phyloP scores from a whole-genome alignment of 2,888 invertebrate species.

The Drosophila neonasuta region DNA sequence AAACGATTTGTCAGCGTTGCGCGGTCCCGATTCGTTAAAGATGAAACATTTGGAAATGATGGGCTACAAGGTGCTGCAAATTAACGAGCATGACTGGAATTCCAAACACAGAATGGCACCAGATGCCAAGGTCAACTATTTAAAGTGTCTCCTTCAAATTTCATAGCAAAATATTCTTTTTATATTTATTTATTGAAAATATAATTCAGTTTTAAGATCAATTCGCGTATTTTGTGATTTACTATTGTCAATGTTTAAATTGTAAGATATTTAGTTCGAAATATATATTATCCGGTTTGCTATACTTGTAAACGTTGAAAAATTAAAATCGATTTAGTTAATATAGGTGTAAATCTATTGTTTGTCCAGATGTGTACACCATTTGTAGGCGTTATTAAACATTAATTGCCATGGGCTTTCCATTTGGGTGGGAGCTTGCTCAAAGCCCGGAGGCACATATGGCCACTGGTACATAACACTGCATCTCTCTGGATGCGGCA shows the following conservation, averaged over 20 bases:
- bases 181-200: background rate
- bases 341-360: background rate
- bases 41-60: constrained; percentile 86
- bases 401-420: constrained; percentile 95
- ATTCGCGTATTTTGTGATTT: background rate
- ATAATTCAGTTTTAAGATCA: constrained; percentile 11
- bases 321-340: background rate
- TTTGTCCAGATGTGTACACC: constrained; percentile 82
- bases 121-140: constrained; percentile 83
- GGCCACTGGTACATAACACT: constrained; percentile 96
- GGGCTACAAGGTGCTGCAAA: constrained; percentile 84
- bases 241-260: constrained; percentile 3
- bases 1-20: constrained; percentile 83
- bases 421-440: constrained; percentile 78
- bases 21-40: constrained; percentile 83
- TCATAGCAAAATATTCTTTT: constrained; percentile 22
- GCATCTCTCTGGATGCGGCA: constrained; percentile 99
- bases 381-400: constrained; percentile 93
- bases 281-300: constrained; percentile 8
- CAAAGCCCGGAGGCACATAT: constrained; percentile 84
- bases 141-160: constrained; percentile 81
- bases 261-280: background rate
- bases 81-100: constrained; percentile 84
- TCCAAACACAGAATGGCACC: constrained; percentile 83
- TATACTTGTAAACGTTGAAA: constrained; percentile 1